Evolutionary conservation across 2,888 invertebrate genomes (phyloP).

Genomic region (Nymphalis urticae): DNA sequence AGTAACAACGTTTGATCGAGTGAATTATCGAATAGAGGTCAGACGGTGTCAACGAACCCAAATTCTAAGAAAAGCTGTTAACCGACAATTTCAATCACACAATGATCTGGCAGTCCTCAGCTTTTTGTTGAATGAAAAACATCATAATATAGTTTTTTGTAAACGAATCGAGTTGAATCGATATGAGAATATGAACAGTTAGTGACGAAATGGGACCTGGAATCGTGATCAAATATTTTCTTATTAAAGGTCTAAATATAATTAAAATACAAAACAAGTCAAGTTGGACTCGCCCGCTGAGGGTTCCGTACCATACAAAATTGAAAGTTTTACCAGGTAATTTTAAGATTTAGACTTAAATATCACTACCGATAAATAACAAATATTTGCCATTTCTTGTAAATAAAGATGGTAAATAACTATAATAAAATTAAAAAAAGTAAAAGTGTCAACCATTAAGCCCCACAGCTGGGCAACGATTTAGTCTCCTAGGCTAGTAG

Average conservation of each 20-base stretch:
- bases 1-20: conserved; percentile 7
- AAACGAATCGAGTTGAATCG: conserved; percentile 13
- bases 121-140: conserved; percentile 63
- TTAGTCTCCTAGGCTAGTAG: no score
- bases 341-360: no score
- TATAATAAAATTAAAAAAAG: no score
- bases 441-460: no score
- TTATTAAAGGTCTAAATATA: neutral
- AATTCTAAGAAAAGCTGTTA: conserved; percentile 55
- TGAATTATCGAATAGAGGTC: conserved; percentile 21
- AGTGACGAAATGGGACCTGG: neutral
- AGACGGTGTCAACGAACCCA: conserved; percentile 51
- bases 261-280: no score
- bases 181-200: conserved; percentile 18
- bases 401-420: no score
- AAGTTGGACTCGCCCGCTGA: no score
- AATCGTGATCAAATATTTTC: neutral
- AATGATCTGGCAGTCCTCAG: conserved; percentile 47
- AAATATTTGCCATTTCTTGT: no score
- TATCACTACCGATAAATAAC: no score
- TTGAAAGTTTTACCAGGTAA: no score
- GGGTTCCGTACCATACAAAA: no score
- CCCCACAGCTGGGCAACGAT: no score
- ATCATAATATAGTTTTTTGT: conserved; percentile 59
- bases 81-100: conserved; percentile 60